These are phyloP conservation scores for Pseudochirops cupreus DNA, from an alignment of 2,797 vertebrate genomes.

Conservation along the genomic window DNA sequence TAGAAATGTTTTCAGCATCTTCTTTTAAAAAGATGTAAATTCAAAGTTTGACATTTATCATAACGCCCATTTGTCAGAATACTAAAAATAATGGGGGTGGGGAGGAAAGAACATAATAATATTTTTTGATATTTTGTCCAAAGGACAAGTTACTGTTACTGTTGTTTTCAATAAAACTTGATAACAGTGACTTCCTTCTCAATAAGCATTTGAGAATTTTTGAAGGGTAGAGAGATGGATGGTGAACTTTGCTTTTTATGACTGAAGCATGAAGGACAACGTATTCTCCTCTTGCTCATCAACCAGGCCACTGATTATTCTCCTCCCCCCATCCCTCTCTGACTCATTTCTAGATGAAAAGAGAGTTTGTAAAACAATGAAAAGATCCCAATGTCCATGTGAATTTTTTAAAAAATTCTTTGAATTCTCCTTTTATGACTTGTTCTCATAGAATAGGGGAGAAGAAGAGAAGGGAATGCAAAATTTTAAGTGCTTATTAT, in stretches of 20 bases:
- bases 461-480: background rate
- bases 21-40: conserved; percentile 41
- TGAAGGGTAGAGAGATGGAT: background rate
- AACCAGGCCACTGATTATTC: background rate
- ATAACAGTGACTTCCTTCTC: background rate
- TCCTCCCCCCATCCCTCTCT: background rate
- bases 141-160: background rate
- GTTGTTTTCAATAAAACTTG: background rate
- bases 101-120: background rate
- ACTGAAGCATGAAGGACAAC: background rate
- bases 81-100: conserved; percentile 1
- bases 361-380: conserved; percentile 44
- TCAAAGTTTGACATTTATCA: conserved; percentile 24
- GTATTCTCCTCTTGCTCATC: conserved; percentile 1
- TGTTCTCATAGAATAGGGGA: background rate
- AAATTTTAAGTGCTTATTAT: background rate
- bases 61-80: conserved; percentile 34
- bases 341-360: conserved; percentile 58
- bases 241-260: background rate
- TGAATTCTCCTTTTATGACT: background rate
- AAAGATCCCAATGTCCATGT: background rate
- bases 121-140: background rate
- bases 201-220: background rate
- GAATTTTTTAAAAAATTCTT: conserved; percentile 40
- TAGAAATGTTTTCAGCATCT: conserved; percentile 9